Evolutionary conservation across 2,888 invertebrate species (phyloP).

Genomic region (Chydorus sphaericus): DNA sequence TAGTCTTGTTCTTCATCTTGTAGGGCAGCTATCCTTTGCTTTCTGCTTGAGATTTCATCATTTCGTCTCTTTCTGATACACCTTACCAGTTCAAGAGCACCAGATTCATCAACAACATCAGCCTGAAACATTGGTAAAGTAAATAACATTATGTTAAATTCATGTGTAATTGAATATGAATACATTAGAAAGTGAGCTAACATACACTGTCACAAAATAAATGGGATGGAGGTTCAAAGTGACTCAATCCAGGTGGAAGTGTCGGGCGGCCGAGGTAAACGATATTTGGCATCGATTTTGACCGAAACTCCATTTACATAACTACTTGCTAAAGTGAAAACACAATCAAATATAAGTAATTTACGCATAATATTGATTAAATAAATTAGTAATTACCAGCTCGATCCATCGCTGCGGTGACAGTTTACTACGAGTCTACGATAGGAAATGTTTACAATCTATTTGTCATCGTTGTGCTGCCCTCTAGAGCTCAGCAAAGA

Average conservation of each 20-base stretch:
- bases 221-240: conserved; percentile 26
- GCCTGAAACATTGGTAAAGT: conserved; percentile 36
- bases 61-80: neutral
- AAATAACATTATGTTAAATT: conserved; percentile 2
- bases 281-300: conserved; percentile 74
- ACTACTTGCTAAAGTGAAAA: conserved; percentile 16
- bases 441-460: neutral
- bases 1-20: neutral
- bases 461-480: neutral
- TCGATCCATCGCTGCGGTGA: neutral
- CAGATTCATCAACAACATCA: conserved; percentile 28
- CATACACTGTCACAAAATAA: conserved; percentile 23
- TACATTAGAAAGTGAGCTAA: neutral
- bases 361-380: neutral
- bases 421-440: neutral
- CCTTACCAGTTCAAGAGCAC: neutral
- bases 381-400: neutral
- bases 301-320: conserved; percentile 74
- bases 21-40: neutral
- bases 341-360: neutral
- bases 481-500: neutral
- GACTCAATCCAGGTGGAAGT: conserved; percentile 40
- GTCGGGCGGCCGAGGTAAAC: conserved; percentile 57
- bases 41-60: neutral
- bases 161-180: neutral